Conservation (phyloP, 53 echinoderm and acorn worm genomes). For the Astropecten irregularis region DNA sequence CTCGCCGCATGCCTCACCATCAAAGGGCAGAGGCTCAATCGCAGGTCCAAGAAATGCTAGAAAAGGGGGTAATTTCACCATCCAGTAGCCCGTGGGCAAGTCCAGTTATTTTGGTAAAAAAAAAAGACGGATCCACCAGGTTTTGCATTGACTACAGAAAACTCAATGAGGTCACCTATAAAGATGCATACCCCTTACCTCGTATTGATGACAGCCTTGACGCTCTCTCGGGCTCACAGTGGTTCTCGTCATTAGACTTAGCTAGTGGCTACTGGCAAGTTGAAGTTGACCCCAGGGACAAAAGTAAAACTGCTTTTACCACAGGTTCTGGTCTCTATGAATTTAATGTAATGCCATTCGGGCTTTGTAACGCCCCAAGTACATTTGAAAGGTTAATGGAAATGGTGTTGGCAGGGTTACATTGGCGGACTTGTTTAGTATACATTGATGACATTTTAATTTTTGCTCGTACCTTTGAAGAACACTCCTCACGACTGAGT, state of each 20-base stretch:
- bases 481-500: slow-evolving; percentile 14
- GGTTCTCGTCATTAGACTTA: slow-evolving; percentile 59
- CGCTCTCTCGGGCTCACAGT: slow-evolving; percentile 26
- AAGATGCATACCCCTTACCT: slow-evolving; percentile 51
- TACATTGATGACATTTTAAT: slow-evolving; percentile 56
- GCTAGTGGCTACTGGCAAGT: slow-evolving; percentile 61
- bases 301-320: slow-evolving; percentile 51
- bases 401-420: slow-evolving; percentile 26
- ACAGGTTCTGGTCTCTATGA: slow-evolving; percentile 37
- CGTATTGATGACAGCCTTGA: slow-evolving; percentile 58
- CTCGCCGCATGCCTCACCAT: slow-evolving; percentile 23
- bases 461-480: slow-evolving; percentile 46
- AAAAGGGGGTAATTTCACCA: slow-evolving; percentile 35
- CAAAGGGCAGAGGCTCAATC: slow-evolving; percentile 28
- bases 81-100: slow-evolving; percentile 48
- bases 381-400: slow-evolving; percentile 65
- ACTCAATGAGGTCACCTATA: slow-evolving; percentile 31
- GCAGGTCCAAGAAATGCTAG: slow-evolving; percentile 50
- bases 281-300: slow-evolving; percentile 8
- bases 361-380: slow-evolving; percentile 24
- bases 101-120: slow-evolving; percentile 27
- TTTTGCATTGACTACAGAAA: slow-evolving; percentile 41
- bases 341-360: slow-evolving; percentile 42
- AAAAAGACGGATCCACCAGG: slow-evolving; percentile 43
- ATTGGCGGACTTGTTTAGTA: slow-evolving; percentile 54